Evolutionary conservation across 2,888 invertebrate species (phyloP).

Genomic region (Esperia sulphurella): DNA sequence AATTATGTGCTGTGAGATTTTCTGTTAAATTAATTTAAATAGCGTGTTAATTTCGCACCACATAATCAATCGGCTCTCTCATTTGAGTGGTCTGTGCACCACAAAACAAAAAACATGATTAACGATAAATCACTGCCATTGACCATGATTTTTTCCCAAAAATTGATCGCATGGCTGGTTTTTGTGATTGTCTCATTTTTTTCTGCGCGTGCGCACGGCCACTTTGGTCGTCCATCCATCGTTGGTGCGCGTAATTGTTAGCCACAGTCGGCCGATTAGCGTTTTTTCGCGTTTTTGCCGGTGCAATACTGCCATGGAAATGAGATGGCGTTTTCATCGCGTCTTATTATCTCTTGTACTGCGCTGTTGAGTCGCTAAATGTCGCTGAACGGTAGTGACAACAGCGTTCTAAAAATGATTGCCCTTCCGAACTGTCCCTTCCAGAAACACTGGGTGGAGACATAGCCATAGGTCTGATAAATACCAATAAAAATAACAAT

Average conservation of each 20-base stretch:
- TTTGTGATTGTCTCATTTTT: conserved; percentile 26
- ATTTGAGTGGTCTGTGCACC: no score
- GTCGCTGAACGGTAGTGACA: no score
- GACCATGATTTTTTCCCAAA: conserved; percentile 12
- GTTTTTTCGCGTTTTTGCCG: conserved; percentile 11
- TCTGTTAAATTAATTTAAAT: no score
- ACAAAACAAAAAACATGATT: neutral
- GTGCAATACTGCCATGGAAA: conserved; percentile 10
- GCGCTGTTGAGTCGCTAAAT: neutral
- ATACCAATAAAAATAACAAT: no score
- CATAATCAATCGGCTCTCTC: no score
- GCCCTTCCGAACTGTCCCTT: no score
- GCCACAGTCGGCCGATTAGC: conserved; percentile 12
- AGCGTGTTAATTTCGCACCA: no score
- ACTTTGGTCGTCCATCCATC: conserved; percentile 9
- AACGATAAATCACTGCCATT: conserved; percentile 6
- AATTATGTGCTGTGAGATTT: no score
- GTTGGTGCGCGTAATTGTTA: conserved; percentile 7
- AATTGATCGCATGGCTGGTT: conserved; percentile 14
- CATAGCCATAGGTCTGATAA: no score
- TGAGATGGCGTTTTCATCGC: conserved; percentile 6
- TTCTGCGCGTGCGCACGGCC: conserved; percentile 9
- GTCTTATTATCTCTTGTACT: neutral
- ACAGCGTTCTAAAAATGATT: no score
- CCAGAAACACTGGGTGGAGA: no score